Evolutionary conservation across 2,888 invertebrate genomes (phyloP), one percentile per base, ranked within the genome.

Genomic region (Dasysyrphus tricinctus): DNA sequence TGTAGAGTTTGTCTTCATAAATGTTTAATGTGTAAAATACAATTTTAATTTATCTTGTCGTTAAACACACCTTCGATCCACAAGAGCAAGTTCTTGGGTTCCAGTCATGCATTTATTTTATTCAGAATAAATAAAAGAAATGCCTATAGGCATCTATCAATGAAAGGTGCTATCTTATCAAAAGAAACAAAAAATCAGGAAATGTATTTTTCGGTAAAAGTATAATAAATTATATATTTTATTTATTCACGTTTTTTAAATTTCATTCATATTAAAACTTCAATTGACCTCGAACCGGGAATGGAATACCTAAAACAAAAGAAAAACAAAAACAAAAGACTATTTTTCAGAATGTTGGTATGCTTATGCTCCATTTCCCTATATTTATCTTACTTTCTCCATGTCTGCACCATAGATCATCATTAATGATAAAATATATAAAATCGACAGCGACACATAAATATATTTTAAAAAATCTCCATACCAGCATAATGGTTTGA

Each of bases 321-420:
- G 4, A 19, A 37, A 49, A 9, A 4, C 16, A 57, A 16, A 67
- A 44, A 57, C 37, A 47, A 57, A 63, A 67, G 67, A 39, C 19
- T 44, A 39, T 65, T 80, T 65, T 80, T 75, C 57, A 70, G n/a
- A n/a, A 70, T 59, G 14, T 24, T 2, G 24, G 24, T 24, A 24
- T 24, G 24, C 24, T 2, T 63, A 56, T 79, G 82, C 57, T 82
- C 86, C 82, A 86, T 65, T 86, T 79, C 61, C 86, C 78, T 78
- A 86, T 78, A 86, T 82, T 86, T 82, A 78, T 82, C 57, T 65
- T 72, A 78, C 78, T 86, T 72, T 86, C 86, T 86, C 72, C 65
- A 49, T 59, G 51, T 69, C 74, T 74, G 12, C 42, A 34, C 59
- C 54, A 37, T 54, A 32, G 34, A 59, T 80, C 67, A 80, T 80